Conservation (phyloP, 2,888 invertebrate species). For the Cerceris rybyensis region DNA sequence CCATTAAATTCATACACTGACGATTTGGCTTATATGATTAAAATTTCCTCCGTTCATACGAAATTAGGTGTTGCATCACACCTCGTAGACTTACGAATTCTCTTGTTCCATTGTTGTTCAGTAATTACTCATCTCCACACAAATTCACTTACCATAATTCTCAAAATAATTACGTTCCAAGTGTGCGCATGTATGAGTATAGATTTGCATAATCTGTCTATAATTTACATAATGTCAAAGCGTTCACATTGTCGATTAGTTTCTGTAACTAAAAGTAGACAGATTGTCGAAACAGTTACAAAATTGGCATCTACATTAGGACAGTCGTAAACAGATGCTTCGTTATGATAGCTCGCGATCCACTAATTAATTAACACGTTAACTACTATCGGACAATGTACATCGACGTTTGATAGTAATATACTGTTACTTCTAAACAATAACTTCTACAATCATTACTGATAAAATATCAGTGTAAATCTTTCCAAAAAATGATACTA, state of each 20-base stretch:
- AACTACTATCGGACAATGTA: too few relatives aligned
- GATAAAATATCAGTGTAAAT: too few relatives aligned
- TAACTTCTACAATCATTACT: too few relatives aligned
- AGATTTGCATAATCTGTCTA: conserved; percentile 42
- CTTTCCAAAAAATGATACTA: too few relatives aligned
- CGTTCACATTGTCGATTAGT: conserved; percentile 41
- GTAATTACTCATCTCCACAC: not conserved
- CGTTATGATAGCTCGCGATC: too few relatives aligned
- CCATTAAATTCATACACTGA: not conserved
- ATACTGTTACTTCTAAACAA: too few relatives aligned
- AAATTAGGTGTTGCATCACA: not conserved
- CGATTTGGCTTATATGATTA: not conserved
- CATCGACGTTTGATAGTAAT: too few relatives aligned
- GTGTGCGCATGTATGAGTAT: not conserved
- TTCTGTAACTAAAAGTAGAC: conserved; percentile 22
- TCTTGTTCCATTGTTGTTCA: not conserved
- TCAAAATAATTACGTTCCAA: conserved; percentile 27
- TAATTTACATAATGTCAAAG: conserved; percentile 47
- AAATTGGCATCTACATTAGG: conserved; percentile 32
- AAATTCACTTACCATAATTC: conserved; percentile 10
- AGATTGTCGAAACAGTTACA: conserved; percentile 23
- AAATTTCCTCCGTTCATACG: not conserved
- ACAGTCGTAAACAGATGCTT: not conserved
- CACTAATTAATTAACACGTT: too few relatives aligned
- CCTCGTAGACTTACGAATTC: not conserved